These are phyloP conservation scores for Sesia bembeciformis DNA, from an alignment of 2,888 invertebrate species.

Conservation along the genomic window DNA sequence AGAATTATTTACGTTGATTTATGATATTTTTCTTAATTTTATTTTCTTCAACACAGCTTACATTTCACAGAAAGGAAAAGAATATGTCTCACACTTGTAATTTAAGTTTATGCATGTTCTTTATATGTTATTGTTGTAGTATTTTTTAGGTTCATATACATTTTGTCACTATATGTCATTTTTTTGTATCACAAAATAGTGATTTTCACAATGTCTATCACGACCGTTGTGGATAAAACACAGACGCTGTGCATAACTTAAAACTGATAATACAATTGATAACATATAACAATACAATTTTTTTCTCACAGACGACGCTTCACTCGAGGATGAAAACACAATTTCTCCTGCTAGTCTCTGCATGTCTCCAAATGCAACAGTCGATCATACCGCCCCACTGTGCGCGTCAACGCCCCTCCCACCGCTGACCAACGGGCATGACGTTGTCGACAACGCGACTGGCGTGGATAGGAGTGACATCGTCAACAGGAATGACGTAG, in stretches of 20 bases:
- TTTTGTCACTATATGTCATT: no score
- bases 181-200: no score
- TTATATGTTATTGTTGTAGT: no score
- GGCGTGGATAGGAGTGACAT: not conserved
- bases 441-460: slow-evolving; percentile 15
- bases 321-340: slow-evolving; percentile 56
- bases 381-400: slow-evolving; percentile 19
- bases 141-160: no score
- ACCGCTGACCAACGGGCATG: slow-evolving; percentile 35
- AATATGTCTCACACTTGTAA: no score
- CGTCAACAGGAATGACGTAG: slow-evolving; percentile 1
- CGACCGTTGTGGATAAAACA: no score
- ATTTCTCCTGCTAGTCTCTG: slow-evolving; percentile 59
- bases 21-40: not conserved
- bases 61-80: no score
- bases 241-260: no score
- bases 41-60: not conserved
- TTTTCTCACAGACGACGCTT: slow-evolving; percentile 35
- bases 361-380: slow-evolving; percentile 38
- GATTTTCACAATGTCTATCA: no score
- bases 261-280: no score
- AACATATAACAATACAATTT: no score
- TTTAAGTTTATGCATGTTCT: no score
- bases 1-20: not conserved
- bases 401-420: slow-evolving; percentile 34